These are phyloP conservation scores for Ochotona curzoniae DNA, from an alignment of 2,113 vertebrate species.

Conservation along the genomic window DNA sequence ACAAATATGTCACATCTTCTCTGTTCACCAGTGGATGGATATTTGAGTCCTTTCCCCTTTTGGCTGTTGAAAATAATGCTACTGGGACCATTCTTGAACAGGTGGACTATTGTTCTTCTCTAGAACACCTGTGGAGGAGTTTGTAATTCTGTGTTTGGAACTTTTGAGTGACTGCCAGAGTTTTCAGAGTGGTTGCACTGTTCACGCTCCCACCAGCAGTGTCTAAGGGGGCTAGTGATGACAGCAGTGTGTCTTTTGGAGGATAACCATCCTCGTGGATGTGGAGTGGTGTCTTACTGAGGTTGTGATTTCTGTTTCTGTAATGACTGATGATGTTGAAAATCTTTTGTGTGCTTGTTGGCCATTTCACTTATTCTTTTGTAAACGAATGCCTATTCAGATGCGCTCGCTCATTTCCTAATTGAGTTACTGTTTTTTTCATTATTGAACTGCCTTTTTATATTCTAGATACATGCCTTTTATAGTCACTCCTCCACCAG, in stretches of 20 bases:
- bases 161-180: background rate
- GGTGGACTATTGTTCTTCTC: background rate
- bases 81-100: background rate
- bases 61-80: background rate
- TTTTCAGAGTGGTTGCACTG: background rate
- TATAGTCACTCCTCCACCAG: background rate
- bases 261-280: background rate
- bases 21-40: background rate
- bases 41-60: background rate
- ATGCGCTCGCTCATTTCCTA: constrained; percentile 7
- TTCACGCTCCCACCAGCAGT: background rate
- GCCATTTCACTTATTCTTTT: background rate
- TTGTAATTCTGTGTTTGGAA: background rate
- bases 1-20: background rate
- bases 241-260: background rate
- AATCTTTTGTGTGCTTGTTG: background rate
- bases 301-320: background rate
- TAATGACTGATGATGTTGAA: background rate
- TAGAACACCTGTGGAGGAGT: background rate
- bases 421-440: background rate
- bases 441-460: background rate
- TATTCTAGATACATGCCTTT: background rate
- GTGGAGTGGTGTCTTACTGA: background rate
- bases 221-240: background rate
- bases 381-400: background rate